Evolutionary conservation across 2,888 invertebrate species (phyloP).

Genomic region (Druceiella hillmani): DNA sequence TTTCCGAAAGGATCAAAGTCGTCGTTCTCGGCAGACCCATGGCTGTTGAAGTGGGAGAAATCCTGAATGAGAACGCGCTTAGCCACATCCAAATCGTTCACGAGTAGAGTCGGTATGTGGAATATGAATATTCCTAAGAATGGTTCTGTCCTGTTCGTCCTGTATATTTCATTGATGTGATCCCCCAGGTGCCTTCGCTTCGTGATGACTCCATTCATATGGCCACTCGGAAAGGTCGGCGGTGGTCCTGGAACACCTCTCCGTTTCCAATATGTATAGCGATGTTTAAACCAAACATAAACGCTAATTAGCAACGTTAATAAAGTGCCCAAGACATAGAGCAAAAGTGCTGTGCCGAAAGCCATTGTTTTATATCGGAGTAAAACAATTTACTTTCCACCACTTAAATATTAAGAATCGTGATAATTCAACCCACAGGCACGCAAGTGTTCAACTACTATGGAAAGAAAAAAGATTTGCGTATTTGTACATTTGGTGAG

Average conservation of each 20-base stretch:
- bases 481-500: too few species aligned
- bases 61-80: constrained; percentile 45
- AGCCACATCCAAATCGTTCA: constrained; percentile 46
- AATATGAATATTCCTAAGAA: constrained; percentile 48
- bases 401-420: too few species aligned
- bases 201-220: constrained; percentile 13
- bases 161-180: constrained; percentile 18
- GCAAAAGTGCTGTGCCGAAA: too few species aligned
- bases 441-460: too few species aligned
- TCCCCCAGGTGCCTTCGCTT: constrained; percentile 16
- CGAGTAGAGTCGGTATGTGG: constrained; percentile 41
- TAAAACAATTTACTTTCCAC: too few species aligned
- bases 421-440: too few species aligned
- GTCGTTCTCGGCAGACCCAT: constrained; percentile 38
- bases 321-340: too few species aligned
- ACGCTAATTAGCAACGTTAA: too few species aligned
- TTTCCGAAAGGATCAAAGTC: constrained; percentile 30
- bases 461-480: too few species aligned
- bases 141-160: constrained; percentile 11
- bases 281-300: constrained; percentile 17
- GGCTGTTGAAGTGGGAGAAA: constrained; percentile 50
- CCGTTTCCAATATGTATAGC: constrained; percentile 18
- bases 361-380: too few species aligned
- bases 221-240: constrained; percentile 14
- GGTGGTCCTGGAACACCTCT: constrained; percentile 15